phyloP scores from a whole-genome alignment of 2,797 vertebrate genomes.

The Sitta carolinensis region DNA sequence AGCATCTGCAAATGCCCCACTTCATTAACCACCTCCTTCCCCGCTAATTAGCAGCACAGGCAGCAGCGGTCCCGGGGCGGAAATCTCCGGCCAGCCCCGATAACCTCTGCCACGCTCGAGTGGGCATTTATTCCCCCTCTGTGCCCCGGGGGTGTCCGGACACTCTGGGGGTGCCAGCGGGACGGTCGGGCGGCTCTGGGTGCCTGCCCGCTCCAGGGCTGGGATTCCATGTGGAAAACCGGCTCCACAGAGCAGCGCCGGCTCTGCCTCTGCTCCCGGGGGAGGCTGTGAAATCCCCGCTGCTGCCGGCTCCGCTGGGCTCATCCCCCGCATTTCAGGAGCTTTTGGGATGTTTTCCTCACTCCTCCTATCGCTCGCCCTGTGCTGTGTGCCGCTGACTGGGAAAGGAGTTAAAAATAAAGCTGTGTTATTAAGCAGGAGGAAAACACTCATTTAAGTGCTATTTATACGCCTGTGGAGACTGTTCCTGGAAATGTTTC shows the following conservation, averaged over 20 bases:
- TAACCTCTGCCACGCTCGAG: neutral
- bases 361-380: neutral
- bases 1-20: neutral
- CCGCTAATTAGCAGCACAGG: neutral
- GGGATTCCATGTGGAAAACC: neutral
- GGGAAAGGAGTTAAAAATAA: conserved; percentile 3
- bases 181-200: neutral
- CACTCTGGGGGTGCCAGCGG: neutral
- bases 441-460: neutral
- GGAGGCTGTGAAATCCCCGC: neutral
- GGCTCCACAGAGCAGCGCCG: neutral
- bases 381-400: neutral
- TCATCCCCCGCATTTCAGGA: neutral
- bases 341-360: neutral
- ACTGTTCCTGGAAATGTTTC: neutral
- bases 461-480: neutral
- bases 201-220: neutral
- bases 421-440: neutral
- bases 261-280: neutral
- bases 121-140: neutral
- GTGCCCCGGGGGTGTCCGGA: neutral
- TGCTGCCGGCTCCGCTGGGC: neutral
- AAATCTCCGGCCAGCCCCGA: neutral
- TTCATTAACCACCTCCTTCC: neutral
- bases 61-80: neutral